Base-by-base conservation (phyloP, 2,113 vertebrate species). In the Neolamprologus modestus region DNA sequence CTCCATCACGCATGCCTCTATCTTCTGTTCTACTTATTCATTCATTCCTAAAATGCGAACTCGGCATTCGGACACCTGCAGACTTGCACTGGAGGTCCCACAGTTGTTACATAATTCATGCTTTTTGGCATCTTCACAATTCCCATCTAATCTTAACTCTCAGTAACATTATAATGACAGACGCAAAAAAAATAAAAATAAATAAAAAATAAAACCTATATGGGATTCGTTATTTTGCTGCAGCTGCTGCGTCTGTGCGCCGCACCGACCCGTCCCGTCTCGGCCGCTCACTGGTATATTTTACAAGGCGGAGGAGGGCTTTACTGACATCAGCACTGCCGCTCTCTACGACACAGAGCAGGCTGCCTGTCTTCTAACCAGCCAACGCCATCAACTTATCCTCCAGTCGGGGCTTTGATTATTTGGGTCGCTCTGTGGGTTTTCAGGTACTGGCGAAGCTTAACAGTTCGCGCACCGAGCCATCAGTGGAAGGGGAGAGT, bases 251-350 rank as follows among this genome's bases (percentile, higher is more conserved):
- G 88, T 84, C 40, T 19, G 81, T 53, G 83, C 84, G 57, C 84
- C 21, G 26, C 33, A 4, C 66, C 71, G 71, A 63, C 14, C 66
- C 57, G 88, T 87, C 85, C 68, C 55, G 66, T 87, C 87, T 66
- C 83, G 50, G 50, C 63, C 78, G 83, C 82, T 9, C 78, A 81
- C 88, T 86, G 84, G 79, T 84, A 87, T 88, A 80, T 87, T 86
- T 84, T 85, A 81, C 92, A 94, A 40, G 68, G n/a, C 42, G 86
- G 59, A 66, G 96, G 95, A 87, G 95, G 92, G 95, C 85, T 91
- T 55, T 92, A 35, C 89, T 93, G 92, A 95, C 96, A 89, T 95
- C 95, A 96, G 89, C 89, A 63, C 47, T 33, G 85, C 85, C 87
- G 78, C 87, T 87, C 90, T 35, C 81, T 55, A 26, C 93, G 88